These are phyloP conservation scores for Sphinx pinastri DNA, from an alignment of 2,888 invertebrate genomes.

Conservation along the genomic window DNA sequence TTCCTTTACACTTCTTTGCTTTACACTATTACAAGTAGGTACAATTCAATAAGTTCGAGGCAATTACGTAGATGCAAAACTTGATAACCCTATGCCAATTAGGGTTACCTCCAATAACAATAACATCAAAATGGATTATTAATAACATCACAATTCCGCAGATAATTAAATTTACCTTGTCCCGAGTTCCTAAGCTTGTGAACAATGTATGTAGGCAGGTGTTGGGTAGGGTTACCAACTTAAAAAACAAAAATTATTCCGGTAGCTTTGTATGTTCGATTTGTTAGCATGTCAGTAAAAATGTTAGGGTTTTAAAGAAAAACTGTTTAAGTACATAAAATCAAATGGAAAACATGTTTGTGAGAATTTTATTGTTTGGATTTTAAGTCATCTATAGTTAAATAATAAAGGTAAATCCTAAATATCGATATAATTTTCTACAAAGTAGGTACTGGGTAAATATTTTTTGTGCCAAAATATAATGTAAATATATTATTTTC, in stretches of 20 bases:
- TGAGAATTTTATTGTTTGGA: too few relatives aligned
- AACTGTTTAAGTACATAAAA: too few relatives aligned
- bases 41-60: not conserved
- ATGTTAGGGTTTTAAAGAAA: too few relatives aligned
- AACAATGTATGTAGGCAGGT: not conserved
- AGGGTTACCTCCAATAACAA: not conserved
- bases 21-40: not conserved
- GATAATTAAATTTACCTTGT: constrained; percentile 23
- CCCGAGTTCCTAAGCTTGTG: too few relatives aligned
- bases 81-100: constrained; percentile 5
- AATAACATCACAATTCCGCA: not conserved
- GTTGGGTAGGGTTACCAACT: not conserved
- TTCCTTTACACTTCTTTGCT: too few relatives aligned
- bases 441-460: too few relatives aligned
- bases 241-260: too few relatives aligned
- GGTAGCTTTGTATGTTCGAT: too few relatives aligned
- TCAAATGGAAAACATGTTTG: too few relatives aligned
- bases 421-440: not conserved
- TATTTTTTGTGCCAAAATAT: too few relatives aligned
- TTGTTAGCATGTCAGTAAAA: too few relatives aligned
- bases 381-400: too few relatives aligned
- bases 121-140: constrained; percentile 5
- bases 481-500: not conserved
- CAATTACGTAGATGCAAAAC: constrained; percentile 1
- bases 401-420: not conserved